Evolutionary conservation across 2,797 vertebrate genomes (phyloP).

Genomic region (Chaetophractus vellerosus): DNA sequence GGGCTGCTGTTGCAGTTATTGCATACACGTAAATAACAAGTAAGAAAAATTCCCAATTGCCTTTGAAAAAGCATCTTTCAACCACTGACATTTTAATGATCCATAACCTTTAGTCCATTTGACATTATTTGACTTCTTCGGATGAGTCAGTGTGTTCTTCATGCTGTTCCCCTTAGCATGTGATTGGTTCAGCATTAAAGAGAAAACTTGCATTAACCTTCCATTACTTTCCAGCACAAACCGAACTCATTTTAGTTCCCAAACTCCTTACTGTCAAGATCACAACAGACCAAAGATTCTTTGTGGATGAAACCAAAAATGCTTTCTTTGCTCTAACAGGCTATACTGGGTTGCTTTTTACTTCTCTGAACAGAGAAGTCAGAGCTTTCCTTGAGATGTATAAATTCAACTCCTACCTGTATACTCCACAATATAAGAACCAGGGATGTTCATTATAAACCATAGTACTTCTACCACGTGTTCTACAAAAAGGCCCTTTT

Average conservation of each 20-base stretch:
- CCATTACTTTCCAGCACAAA: not conserved
- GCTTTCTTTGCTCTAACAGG: not conserved
- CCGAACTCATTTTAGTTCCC: not conserved
- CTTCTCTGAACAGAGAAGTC: slow-evolving; percentile 40
- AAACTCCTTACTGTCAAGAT: slow-evolving; percentile 20
- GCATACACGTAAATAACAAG: not conserved
- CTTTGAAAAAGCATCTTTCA: slow-evolving; percentile 67
- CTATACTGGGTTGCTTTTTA: not conserved
- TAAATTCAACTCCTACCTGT: slow-evolving; percentile 50
- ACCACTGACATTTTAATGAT: slow-evolving; percentile 35
- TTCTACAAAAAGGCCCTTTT: not conserved
- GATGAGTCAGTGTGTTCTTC: slow-evolving; percentile 7
- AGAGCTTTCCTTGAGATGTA: slow-evolving; percentile 24
- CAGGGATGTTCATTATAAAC: not conserved
- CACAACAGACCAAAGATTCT: not conserved
- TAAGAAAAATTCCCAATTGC: not conserved
- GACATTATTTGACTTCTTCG: slow-evolving; percentile 25
- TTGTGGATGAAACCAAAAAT: not conserved
- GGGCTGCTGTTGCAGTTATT: not conserved
- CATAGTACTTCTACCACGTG: not conserved
- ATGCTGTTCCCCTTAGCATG: not conserved
- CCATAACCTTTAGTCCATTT: not conserved
- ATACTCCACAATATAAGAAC: slow-evolving; percentile 37
- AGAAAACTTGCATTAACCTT: not conserved
- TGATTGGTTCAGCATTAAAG: not conserved